Percentiles rank a stretch among this genome's conserved stretches.
These are phyloP conservation scores for Solea senegalensis DNA, from an alignment of 2,113 vertebrate genomes.

Conservation along the genomic window DNA sequence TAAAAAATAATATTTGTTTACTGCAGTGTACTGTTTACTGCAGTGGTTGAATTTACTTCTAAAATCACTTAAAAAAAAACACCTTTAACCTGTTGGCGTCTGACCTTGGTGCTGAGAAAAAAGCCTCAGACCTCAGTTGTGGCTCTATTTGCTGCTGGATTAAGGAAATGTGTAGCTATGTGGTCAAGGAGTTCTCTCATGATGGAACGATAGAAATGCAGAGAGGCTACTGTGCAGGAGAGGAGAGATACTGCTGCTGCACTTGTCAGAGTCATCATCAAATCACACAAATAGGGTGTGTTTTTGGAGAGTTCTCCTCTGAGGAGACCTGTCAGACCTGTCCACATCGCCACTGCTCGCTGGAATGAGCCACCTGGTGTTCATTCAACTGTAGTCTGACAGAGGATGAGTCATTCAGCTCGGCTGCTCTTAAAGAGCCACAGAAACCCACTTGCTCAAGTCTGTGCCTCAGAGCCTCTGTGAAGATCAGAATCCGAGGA, in stretches of 20 bases:
- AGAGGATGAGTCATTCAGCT: slow-evolving; percentile 47
- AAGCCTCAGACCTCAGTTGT: no score
- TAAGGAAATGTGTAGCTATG: no score
- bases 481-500: background rate
- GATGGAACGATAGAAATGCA: background rate
- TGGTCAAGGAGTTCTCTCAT: background rate
- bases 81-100: no score
- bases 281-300: slow-evolving; percentile 43
- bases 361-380: slow-evolving; percentile 48
- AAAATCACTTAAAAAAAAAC: no score
- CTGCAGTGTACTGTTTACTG: no score
- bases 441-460: slow-evolving; percentile 36
- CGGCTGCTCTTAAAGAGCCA: slow-evolving; percentile 3
- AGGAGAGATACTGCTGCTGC: slow-evolving; percentile 13
- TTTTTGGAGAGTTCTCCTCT: slow-evolving; percentile 51
- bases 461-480: background rate
- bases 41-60: no score
- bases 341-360: slow-evolving; percentile 38
- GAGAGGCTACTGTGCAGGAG: background rate
- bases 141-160: no score
- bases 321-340: slow-evolving; percentile 63
- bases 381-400: slow-evolving; percentile 42
- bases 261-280: slow-evolving; percentile 44
- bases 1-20: no score
- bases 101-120: no score